A percentile compares a stretch with the other conserved stretches of the same genome.
phyloP scores from a whole-genome alignment of 1,140 invertebrate species.

The Drosophila murphyi region DNA sequence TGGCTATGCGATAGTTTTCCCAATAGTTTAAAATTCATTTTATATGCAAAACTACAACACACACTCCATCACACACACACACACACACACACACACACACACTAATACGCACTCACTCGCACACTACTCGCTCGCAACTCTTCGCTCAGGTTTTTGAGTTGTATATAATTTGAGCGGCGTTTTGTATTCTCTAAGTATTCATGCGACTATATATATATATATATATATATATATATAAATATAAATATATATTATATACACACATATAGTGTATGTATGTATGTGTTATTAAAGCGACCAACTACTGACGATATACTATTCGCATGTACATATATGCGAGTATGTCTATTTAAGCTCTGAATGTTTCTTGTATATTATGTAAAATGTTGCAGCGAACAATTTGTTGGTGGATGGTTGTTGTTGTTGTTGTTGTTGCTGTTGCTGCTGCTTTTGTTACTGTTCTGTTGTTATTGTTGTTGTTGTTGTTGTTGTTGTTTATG shows the following conservation, averaged over 20 bases:
- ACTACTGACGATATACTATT: constrained; percentile 43
- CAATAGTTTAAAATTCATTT: constrained; percentile 81
- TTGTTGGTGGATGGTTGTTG: constrained; percentile 50
- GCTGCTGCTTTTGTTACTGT: constrained; percentile 16
- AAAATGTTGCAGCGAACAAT: constrained; percentile 75
- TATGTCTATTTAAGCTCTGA: constrained; percentile 33
- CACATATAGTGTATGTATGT: constrained; percentile 37
- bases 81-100: neutral
- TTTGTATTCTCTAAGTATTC: constrained; percentile 59
- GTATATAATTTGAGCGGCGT: constrained; percentile 65
- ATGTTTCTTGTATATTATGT: constrained; percentile 69
- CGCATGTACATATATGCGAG: constrained; percentile 1
- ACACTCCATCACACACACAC: constrained; percentile 24
- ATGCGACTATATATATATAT: constrained; percentile 28
- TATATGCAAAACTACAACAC: constrained; percentile 59
- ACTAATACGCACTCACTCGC: neutral
- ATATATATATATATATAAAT: constrained; percentile 13
- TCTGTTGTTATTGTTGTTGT: constrained; percentile 52
- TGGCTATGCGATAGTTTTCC: constrained; percentile 63
- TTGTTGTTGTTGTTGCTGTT: neutral
- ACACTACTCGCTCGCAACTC: constrained; percentile 32
- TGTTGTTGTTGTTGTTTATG: constrained; percentile 78
- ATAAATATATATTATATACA: constrained; percentile 19
- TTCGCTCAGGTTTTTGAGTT: constrained; percentile 34
- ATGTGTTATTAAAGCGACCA: constrained; percentile 57